Percentiles rank a stretch among this genome's conserved stretches.
phyloP scores from a whole-genome alignment of 2,888 invertebrate species.

The Clunio marinus region DNA sequence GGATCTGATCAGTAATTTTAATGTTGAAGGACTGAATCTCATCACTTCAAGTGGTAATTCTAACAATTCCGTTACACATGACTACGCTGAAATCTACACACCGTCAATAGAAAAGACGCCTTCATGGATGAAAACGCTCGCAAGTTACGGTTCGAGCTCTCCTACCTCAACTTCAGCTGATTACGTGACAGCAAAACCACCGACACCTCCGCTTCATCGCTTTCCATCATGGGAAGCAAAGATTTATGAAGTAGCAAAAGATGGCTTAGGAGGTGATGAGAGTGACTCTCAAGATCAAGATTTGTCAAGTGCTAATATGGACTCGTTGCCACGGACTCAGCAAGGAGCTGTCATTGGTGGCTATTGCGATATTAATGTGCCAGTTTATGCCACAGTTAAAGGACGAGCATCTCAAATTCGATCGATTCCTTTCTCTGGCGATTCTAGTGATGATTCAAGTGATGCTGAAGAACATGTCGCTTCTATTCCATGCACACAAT shows the following conservation, averaged over 20 bases:
- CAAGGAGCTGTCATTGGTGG: constrained; percentile 60
- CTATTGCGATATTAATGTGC: constrained; percentile 86
- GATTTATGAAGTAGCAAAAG: constrained; percentile 80
- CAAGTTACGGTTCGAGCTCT: constrained; percentile 56
- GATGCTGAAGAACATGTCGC: constrained; percentile 72
- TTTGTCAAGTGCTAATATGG: constrained; percentile 41
- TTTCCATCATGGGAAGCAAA: constrained; percentile 95
- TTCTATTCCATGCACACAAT: constrained; percentile 46
- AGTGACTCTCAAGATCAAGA: constrained; percentile 47
- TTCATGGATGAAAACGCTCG: constrained; percentile 56
- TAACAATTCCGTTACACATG: constrained; percentile 61
- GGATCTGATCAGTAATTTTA: constrained; percentile 54
- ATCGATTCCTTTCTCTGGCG: constrained; percentile 92
- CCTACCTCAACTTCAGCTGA: constrained; percentile 51
- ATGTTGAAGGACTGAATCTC: constrained; percentile 55
- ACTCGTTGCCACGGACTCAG: constrained; percentile 51
- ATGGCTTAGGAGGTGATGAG: constrained; percentile 54
- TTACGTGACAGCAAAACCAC: constrained; percentile 58
- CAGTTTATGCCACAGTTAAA: constrained; percentile 94
- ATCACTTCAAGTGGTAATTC: constrained; percentile 60
- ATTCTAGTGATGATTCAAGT: constrained; percentile 90
- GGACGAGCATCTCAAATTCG: constrained; percentile 94
- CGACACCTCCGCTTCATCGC: constrained; percentile 86
- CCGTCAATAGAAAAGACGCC: constrained; percentile 74
- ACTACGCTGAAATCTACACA: constrained; percentile 91